A percentile compares a stretch with the other conserved stretches of the same genome.
These are phyloP conservation scores for Dermolepida albohirtum DNA, from an alignment of 2,888 invertebrate species.

Conservation along the genomic window DNA sequence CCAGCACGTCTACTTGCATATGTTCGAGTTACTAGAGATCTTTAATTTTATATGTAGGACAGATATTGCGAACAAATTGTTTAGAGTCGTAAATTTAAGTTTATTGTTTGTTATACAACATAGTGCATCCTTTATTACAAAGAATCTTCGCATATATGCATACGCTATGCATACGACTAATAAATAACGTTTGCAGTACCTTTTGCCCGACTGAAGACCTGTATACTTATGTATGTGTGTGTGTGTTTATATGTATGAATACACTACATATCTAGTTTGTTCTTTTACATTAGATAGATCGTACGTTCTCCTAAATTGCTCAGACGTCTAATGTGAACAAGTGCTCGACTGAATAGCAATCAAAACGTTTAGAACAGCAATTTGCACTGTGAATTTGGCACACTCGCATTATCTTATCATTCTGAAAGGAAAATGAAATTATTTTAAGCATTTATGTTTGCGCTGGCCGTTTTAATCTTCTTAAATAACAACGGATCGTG, in stretches of 20 bases:
- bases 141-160: background rate
- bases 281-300: too few species aligned
- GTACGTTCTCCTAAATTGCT: conserved; percentile 5
- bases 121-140: conserved; percentile 9
- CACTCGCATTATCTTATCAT: conserved; percentile 30
- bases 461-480: too few species aligned
- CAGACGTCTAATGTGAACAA: conserved; percentile 23
- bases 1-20: too few species aligned
- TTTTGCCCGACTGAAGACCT: conserved; percentile 4
- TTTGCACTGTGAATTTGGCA: conserved; percentile 32
- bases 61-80: conserved; percentile 12
- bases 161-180: conserved; percentile 2
- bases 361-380: conserved; percentile 19
- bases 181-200: conserved; percentile 9
- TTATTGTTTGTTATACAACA: conserved; percentile 28
- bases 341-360: conserved; percentile 21
- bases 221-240: background rate
- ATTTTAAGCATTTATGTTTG: conserved; percentile 1
- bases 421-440: conserved; percentile 16
- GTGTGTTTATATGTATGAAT: background rate
- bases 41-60: conserved; percentile 14
- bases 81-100: conserved; percentile 13
- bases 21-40: background rate
- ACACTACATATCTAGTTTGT: background rate
- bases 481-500: too few species aligned